A percentile compares a stretch with the other conserved stretches of the same genome.
Conservation (phyloP, 2,797 vertebrate species). For the Yasuhikotakia modesta region DNA sequence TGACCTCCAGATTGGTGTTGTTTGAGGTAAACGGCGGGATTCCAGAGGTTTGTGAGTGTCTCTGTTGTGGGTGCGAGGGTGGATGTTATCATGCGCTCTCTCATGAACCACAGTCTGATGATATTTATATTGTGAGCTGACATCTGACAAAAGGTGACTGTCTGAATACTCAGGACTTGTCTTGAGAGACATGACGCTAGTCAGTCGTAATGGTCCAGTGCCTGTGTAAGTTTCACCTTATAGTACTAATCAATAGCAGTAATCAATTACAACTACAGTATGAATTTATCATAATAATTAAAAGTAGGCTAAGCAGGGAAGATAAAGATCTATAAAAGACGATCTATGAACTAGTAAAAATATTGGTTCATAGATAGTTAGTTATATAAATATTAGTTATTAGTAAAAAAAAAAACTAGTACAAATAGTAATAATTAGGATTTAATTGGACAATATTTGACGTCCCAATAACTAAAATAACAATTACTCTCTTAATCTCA, state of each 20-base stretch:
- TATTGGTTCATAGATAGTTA: no score
- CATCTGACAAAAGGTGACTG: background rate
- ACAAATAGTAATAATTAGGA: no score
- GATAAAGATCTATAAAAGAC: background rate
- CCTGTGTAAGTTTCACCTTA: background rate
- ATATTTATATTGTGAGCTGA: background rate
- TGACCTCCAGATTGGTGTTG: conserved; percentile 47
- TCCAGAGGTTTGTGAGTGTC: conserved; percentile 46
- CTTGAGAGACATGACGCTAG: background rate
- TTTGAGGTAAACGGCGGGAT: conserved; percentile 48
- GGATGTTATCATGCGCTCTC: conserved; percentile 25
- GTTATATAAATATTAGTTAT: no score
- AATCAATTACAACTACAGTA: no score
- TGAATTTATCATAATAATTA: no score
- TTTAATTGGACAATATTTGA: no score
- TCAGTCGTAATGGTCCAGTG: no score
- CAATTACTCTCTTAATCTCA: no score
- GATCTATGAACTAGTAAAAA: no score
- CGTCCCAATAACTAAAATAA: no score
- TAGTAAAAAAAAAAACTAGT: no score
- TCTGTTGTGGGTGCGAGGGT: conserved; percentile 40
- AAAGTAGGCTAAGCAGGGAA: no score
- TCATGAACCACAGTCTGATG: background rate
- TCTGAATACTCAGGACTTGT: background rate
- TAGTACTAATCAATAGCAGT: background rate